Evolutionary conservation across 2,113 vertebrate genomes (phyloP).

Genomic region (Galbula dea): DNA sequence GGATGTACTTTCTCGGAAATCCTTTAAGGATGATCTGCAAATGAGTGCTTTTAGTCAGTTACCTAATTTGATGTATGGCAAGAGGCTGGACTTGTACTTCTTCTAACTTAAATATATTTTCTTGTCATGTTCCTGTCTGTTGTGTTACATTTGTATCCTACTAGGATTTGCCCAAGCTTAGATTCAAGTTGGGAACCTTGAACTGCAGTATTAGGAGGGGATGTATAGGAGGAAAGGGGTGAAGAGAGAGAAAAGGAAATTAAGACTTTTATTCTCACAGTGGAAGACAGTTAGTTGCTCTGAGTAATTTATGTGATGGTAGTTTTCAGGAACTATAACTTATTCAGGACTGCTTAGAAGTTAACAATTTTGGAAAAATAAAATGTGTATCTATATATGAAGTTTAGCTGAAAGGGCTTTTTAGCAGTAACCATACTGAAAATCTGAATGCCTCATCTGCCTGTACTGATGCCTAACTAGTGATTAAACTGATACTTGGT

Average conservation of each 20-base stretch:
- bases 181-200: neutral
- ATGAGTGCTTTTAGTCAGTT: neutral
- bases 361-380: neutral
- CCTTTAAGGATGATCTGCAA: neutral
- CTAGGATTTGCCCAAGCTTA: neutral
- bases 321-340: neutral
- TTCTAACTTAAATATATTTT: neutral
- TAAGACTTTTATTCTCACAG: neutral
- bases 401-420: neutral
- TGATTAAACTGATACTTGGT: neutral
- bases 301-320: neutral
- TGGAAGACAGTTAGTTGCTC: neutral
- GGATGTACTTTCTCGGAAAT: neutral
- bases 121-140: neutral
- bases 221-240: neutral
- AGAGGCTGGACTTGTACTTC: neutral
- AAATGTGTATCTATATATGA: neutral
- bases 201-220: neutral
- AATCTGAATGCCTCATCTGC: neutral
- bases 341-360: neutral
- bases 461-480: neutral
- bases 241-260: neutral
- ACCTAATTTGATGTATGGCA: neutral
- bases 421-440: neutral
- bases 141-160: neutral